Base-by-base conservation (phyloP, 2,797 vertebrate species). In the Muscicapa striata region DNA sequence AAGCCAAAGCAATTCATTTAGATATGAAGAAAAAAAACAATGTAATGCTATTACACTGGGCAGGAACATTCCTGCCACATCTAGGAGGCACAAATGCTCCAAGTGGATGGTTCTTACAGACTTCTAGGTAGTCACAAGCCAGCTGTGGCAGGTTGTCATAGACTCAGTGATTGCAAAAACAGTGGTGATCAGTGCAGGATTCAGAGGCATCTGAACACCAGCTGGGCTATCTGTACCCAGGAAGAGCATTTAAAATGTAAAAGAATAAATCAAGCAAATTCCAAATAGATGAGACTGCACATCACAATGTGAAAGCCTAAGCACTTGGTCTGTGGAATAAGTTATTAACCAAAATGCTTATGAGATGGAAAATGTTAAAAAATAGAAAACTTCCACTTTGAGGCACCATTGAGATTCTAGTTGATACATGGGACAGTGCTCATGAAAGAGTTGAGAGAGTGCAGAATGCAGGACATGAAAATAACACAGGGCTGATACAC, bases 1-100 rank as follows among this genome's bases (percentile, higher is more conserved):
- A 45, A 88, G 34, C 34, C 43, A 81, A 43, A 87, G 29, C 36
- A 79, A 79, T 77, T 76, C 6, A 69, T 80, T 82, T 76, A 93
- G 48, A 66, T 59, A 84, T 0, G 7, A 76, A 78, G 23, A 46
- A 72, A 86, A 86, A 49, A 75, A 29, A 3, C 0, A 84, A 62
- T 5, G 4, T 40, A 72, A 86, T 22, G 7, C 24, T 88, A 45
- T 67, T 49, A 78, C 22, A 70, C 45, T 17, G 32, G 59, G 36
- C 64, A 78, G 63, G n/a, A 66, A 75, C 26, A 48, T 23, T 77
- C 49, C 51, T 88, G 73, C 11, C 34, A 67, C 12, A 19, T 45
- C 23, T 32, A 20, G 30, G 38, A 45, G 18, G 57, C 61, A 76
- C 51, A 52, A 87, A 63, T 40, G 27, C 22, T 72, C 29, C 36